Percentiles rank a stretch among this genome's conserved stretches.
Evolutionary conservation across 2,113 vertebrate genomes (phyloP).

Genomic region (Microcebus griseorufus): DNA sequence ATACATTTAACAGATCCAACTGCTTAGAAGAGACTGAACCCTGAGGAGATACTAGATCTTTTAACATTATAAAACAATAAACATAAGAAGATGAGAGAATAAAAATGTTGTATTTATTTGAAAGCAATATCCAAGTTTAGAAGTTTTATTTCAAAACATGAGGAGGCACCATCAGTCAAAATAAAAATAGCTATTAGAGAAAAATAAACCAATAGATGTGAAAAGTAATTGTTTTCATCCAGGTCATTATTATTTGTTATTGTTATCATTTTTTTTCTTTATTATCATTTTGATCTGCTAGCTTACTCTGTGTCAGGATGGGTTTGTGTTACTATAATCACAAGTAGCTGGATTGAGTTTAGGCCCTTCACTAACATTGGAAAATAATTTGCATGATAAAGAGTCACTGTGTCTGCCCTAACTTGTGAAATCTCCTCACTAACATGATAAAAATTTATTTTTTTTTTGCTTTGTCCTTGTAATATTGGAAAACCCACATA

Average conservation of each 20-base stretch:
- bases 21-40: constrained; percentile 25
- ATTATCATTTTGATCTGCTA: neutral
- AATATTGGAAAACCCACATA: neutral
- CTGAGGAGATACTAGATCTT: neutral
- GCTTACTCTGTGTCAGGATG: constrained; percentile 14
- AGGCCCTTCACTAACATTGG: constrained; percentile 6
- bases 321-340: neutral
- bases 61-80: constrained; percentile 21
- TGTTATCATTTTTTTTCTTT: constrained; percentile 1
- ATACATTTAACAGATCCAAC: constrained; percentile 9
- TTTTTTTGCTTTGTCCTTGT: neutral
- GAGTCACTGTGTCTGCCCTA: neutral
- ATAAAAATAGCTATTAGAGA: neutral
- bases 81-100: neutral
- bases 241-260: constrained; percentile 20
- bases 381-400: neutral
- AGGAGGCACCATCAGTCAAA: constrained; percentile 23
- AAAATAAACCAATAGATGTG: neutral
- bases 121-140: constrained; percentile 30
- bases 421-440: neutral
- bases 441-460: neutral
- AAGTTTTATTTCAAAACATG: constrained; percentile 2
- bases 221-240: constrained; percentile 22
- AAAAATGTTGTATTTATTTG: constrained; percentile 26
- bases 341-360: neutral